Evolutionary conservation across 2,888 invertebrate genomes (phyloP).

Genomic region (Amitus sp.): DNA sequence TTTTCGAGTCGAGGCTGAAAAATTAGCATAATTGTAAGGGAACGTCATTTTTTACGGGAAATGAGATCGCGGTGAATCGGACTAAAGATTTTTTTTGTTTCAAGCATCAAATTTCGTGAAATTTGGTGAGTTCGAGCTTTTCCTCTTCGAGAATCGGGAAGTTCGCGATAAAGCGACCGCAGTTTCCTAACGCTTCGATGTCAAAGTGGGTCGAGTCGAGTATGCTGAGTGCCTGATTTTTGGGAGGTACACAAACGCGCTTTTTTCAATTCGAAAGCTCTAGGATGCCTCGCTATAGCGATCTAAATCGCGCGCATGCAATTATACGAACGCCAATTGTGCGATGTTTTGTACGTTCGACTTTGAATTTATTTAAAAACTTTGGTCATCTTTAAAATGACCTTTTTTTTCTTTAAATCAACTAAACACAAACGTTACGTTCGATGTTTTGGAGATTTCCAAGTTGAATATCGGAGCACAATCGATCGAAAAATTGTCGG

Average conservation of each 20-base stretch:
- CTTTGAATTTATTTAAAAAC: no score
- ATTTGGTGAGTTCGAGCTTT: slow-evolving; percentile 49
- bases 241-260: slow-evolving; percentile 3
- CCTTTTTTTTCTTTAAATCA: background rate
- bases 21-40: background rate
- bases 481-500: slow-evolving; percentile 4
- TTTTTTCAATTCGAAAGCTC: slow-evolving; percentile 12
- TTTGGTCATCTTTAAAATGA: no score
- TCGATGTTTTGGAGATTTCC: background rate
- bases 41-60: background rate
- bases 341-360: background rate
- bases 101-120: slow-evolving; percentile 16
- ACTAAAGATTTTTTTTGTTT: background rate
- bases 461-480: background rate
- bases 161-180: slow-evolving; percentile 42
- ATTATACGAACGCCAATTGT: slow-evolving; percentile 15
- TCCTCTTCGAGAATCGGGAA: slow-evolving; percentile 50
- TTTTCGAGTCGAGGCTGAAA: background rate
- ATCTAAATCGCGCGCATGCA: slow-evolving; percentile 23
- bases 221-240: slow-evolving; percentile 3
- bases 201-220: slow-evolving; percentile 52
- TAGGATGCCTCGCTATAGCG: slow-evolving; percentile 26
- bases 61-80: no score
- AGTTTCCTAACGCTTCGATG: slow-evolving; percentile 55
- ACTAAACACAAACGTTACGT: background rate